Evolutionary conservation across 2,797 vertebrate genomes (phyloP).

Genomic region (Zenarchopterus dispar): DNA sequence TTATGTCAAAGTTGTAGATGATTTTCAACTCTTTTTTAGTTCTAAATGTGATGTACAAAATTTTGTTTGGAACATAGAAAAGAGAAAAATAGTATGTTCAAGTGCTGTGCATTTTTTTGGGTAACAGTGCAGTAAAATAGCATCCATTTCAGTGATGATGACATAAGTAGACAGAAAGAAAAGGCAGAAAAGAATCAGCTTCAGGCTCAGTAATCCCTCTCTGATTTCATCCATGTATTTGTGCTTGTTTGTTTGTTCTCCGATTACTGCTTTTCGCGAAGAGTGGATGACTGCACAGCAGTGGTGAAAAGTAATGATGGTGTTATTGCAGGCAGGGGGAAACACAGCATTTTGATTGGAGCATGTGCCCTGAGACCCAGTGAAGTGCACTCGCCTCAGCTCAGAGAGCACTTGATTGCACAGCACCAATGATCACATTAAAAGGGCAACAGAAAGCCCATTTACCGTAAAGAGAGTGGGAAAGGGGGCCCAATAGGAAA

Average conservation of each 20-base stretch:
- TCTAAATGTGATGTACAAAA: neutral
- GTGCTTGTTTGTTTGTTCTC: slow-evolving; percentile 70
- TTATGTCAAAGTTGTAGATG: neutral
- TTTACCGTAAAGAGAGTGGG: slow-evolving; percentile 72
- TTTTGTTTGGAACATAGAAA: slow-evolving; percentile 6
- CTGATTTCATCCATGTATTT: slow-evolving; percentile 60
- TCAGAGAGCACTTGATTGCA: slow-evolving; percentile 84
- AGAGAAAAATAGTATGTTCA: slow-evolving; percentile 8
- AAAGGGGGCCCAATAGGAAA: slow-evolving; percentile 63
- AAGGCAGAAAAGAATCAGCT: slow-evolving; percentile 56
- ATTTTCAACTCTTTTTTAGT: neutral
- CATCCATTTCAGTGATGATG: slow-evolving; percentile 50
- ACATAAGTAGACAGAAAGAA: slow-evolving; percentile 52
- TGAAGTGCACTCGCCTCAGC: slow-evolving; percentile 80
- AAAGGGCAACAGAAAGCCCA: slow-evolving; percentile 77
- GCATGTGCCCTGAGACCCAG: slow-evolving; percentile 73
- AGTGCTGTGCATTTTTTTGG: slow-evolving; percentile 32
- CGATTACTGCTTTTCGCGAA: slow-evolving; percentile 51
- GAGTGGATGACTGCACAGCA: slow-evolving; percentile 61
- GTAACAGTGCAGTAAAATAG: slow-evolving; percentile 19
- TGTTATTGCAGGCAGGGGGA: slow-evolving; percentile 72
- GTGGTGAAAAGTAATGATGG: slow-evolving; percentile 70
- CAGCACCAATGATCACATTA: slow-evolving; percentile 83
- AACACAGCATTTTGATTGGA: slow-evolving; percentile 80
- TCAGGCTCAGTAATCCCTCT: slow-evolving; percentile 66